These are phyloP conservation scores for Bombus vancouverensis DNA, from an alignment of 1,140 invertebrate genomes.

Conservation along the genomic window DNA sequence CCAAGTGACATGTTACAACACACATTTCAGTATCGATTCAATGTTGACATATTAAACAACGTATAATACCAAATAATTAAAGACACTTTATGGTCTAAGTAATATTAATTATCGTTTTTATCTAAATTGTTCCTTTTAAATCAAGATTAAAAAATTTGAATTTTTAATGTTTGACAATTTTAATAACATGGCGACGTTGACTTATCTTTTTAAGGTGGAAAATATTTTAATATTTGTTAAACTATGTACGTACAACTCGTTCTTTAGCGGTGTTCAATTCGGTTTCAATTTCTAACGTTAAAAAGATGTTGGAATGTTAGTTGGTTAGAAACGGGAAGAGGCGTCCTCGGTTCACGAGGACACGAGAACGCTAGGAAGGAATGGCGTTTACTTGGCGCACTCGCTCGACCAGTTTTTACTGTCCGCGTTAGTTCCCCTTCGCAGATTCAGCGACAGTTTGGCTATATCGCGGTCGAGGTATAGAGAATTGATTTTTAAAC, in stretches of 20 bases:
- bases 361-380: conserved; percentile 48
- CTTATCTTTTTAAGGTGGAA: background rate
- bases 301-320: conserved; percentile 27
- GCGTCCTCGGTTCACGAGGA: conserved; percentile 52
- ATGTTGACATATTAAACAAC: background rate
- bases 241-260: too few relatives aligned
- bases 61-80: background rate
- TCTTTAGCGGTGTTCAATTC: background rate
- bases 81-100: background rate
- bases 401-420: conserved; percentile 54
- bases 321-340: conserved; percentile 28
- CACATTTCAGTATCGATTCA: background rate
- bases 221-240: background rate
- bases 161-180: background rate
- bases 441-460: conserved; percentile 22
- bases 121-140: too few relatives aligned
- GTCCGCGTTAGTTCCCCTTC: conserved; percentile 18
- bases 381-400: conserved; percentile 49
- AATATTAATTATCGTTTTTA: background rate
- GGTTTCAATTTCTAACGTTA: conserved; percentile 22
- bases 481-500: conserved; percentile 15
- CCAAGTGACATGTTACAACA: background rate
- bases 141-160: background rate
- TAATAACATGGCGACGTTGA: background rate
- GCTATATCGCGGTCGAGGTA: background rate